A percentile compares a stretch with the other conserved stretches of the same genome.
Conservation (phyloP, 1,140 invertebrate genomes). For the Caenorhabditis briggsae region DNA sequence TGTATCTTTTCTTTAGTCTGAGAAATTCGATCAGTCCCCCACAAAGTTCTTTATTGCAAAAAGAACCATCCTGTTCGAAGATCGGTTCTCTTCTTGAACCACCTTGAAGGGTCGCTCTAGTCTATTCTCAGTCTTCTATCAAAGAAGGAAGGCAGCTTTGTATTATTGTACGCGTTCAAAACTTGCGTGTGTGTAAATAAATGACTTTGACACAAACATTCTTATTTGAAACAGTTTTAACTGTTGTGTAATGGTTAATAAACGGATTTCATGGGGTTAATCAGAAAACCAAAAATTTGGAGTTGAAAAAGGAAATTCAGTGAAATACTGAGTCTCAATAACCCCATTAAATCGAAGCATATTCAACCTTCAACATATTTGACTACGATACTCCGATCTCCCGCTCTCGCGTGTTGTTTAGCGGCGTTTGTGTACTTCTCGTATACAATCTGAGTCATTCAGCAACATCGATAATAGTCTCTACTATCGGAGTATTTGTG, state of each 20-base stretch:
- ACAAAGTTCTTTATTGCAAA: constrained; percentile 22
- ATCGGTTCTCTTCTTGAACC: constrained; percentile 36
- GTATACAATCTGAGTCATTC: background rate
- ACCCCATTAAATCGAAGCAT: too few species aligned
- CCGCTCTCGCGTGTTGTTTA: background rate
- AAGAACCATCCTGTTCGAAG: background rate
- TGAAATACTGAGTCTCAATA: too few species aligned
- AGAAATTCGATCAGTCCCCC: background rate
- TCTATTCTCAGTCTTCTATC: background rate
- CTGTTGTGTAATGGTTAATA: background rate
- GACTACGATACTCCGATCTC: background rate
- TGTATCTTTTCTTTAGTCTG: background rate
- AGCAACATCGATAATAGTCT: too few species aligned
- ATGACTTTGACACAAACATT: background rate
- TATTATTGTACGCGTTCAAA: background rate
- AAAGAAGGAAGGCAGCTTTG: background rate
- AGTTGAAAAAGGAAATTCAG: too few species aligned
- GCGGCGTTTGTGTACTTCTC: background rate
- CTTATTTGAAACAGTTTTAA: too few species aligned
- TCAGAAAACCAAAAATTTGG: too few species aligned
- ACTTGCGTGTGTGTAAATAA: constrained; percentile 20
- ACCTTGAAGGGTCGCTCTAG: constrained; percentile 16
- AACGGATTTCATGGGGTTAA: background rate
- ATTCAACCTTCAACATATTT: background rate
- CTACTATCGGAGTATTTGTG: too few species aligned